These are phyloP conservation scores for Ancistrus triradiatus DNA, from an alignment of 2,113 vertebrate genomes.

Conservation along the genomic window DNA sequence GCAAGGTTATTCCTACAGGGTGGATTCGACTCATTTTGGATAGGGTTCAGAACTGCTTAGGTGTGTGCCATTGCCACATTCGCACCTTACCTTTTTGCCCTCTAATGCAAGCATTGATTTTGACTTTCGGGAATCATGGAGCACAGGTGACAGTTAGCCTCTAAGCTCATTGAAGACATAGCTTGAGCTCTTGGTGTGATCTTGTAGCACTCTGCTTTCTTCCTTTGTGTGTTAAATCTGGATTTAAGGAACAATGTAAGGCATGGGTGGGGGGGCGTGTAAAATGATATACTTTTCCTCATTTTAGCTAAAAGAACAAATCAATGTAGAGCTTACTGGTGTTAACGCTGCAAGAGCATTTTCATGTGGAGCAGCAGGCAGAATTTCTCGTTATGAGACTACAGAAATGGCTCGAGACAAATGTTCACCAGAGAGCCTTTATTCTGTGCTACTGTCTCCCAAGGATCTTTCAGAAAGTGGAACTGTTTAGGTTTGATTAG, in stretches of 20 bases:
- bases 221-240: slow-evolving; percentile 43
- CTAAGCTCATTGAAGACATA: too few species aligned
- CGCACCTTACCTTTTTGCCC: slow-evolving; percentile 11
- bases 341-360: too few species aligned
- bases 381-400: too few species aligned
- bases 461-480: too few species aligned
- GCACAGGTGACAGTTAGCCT: background rate
- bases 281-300: slow-evolving; percentile 56
- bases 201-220: too few species aligned
- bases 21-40: slow-evolving; percentile 20
- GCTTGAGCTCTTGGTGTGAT: too few species aligned
- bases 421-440: too few species aligned
- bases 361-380: too few species aligned
- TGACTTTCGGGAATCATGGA: background rate
- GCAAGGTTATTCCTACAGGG: background rate
- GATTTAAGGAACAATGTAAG: slow-evolving; percentile 52
- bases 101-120: slow-evolving; percentile 1
- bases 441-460: too few species aligned
- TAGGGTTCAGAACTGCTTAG: slow-evolving; percentile 1
- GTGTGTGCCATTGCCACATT: slow-evolving; percentile 28
- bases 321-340: slow-evolving; percentile 23
- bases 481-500: too few species aligned
- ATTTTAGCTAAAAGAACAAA: slow-evolving; percentile 36
- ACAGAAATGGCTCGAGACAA: too few species aligned
- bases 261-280: slow-evolving; percentile 39